Evolutionary conservation across 2,888 invertebrate species (phyloP), one percentile per base, ranked within the genome.

Genomic region (Incurvaria masculella): DNA sequence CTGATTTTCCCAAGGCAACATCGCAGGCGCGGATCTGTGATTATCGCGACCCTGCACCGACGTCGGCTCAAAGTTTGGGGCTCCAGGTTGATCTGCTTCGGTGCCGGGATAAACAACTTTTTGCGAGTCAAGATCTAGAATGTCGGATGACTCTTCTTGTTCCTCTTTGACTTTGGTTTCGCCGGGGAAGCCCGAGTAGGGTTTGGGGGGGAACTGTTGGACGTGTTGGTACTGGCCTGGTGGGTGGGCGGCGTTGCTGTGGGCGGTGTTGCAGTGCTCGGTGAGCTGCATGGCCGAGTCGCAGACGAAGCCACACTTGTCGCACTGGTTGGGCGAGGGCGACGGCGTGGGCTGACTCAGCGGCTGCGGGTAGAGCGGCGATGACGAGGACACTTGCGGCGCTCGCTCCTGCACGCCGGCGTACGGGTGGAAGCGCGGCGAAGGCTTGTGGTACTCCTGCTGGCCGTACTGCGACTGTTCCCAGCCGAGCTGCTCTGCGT

Each of bases 41-140:
- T 71, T 81, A 58, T 79, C 79, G 10, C 78, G 66, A 16, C 66
- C 68, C 58, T 70, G 73, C 17, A 68, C 51, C 11, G 68, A 61
- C 5, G 69, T 53, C 51, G 72, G 74, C 49, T 79, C 79, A 55
- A 72, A 76, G 3, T 65, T 55, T 8, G 66, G 57, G 16, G 75
- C 71, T 41, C 19, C 21, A 41, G 65, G 66, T 46, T 65, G 67
- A 27, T 78, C 78, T 47, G 80, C 80, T 57, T 80, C 84, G 57
- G 82, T 81, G 49, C 84, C 84, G 55, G 83, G 82, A 59, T 86
- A 88, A 1, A 94, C 91, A 54, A 94, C 91, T 72, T 93, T 93
- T 63, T 94, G 93, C 1, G 92, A 93, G 64, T 94, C 94, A 52
- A 94, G 73, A 65, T 94, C 94, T 48, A 94, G 79, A 54, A 94